Conservation (phyloP, 2,113 vertebrate genomes). For the Potamarius usumacintae region DNA sequence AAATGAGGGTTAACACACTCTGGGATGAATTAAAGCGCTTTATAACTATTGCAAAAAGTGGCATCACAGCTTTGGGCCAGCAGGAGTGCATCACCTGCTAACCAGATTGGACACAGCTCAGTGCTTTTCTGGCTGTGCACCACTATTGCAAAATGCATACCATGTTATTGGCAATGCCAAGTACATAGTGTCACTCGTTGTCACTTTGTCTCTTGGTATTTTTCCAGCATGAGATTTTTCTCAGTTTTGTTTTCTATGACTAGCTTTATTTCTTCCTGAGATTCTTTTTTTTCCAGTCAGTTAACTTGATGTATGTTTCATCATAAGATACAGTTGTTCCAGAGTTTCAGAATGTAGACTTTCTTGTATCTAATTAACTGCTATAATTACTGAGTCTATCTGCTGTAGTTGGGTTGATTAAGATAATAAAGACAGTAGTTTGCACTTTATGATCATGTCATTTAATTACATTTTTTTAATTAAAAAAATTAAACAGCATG, state of each 20-base stretch:
- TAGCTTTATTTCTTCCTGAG: not conserved
- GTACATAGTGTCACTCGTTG: not conserved
- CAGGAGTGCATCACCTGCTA: slow-evolving; percentile 35
- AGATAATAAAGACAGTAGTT: not conserved
- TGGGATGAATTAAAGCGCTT: slow-evolving; percentile 19
- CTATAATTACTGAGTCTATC: not conserved
- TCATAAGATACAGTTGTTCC: not conserved
- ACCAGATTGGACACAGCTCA: slow-evolving; percentile 25
- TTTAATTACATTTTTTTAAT: not conserved
- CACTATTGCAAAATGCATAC: not conserved
- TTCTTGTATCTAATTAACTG: not conserved
- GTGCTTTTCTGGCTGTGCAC: slow-evolving; percentile 24
- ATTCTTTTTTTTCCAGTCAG: not conserved
- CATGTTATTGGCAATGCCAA: slow-evolving; percentile 15
- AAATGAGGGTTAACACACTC: slow-evolving; percentile 20
- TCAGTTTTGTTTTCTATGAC: not conserved
- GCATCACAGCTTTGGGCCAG: slow-evolving; percentile 38
- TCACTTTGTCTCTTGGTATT: slow-evolving; percentile 10
- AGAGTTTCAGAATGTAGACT: not conserved
- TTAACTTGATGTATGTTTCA: not conserved
- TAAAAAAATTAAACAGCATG: not conserved
- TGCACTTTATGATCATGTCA: slow-evolving; percentile 1
- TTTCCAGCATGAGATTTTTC: not conserved
- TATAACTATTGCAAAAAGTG: slow-evolving; percentile 34
- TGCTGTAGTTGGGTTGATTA: not conserved